Percentiles rank a stretch among this genome's conserved stretches.
Evolutionary conservation across 2,113 vertebrate species (phyloP).

Genomic region (human (Homo sapiens)): DNA sequence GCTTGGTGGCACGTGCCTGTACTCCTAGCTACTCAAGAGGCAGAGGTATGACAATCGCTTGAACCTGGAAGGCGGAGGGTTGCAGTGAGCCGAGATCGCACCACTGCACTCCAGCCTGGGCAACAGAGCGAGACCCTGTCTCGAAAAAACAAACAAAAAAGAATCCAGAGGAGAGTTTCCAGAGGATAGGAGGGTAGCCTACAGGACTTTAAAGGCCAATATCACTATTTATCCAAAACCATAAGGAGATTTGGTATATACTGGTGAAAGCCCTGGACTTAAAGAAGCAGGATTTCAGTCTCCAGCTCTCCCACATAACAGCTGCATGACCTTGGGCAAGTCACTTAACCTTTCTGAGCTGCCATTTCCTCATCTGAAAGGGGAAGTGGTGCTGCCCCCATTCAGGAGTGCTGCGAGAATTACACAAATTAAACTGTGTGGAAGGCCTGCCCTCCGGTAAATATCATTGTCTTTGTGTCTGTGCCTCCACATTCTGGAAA

Average conservation of each 20-base stretch:
- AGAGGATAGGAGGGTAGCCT: background rate
- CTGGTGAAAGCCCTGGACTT: background rate
- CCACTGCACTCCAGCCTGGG: too few relatives aligned
- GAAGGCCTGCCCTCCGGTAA: background rate
- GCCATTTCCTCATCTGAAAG: background rate
- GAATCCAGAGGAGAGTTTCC: background rate
- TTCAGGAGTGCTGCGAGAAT: background rate
- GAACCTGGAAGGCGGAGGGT: too few relatives aligned
- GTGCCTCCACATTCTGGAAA: background rate
- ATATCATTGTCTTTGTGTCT: background rate
- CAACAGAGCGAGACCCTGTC: too few relatives aligned
- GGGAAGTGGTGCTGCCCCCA: background rate
- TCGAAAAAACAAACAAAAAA: too few relatives aligned
- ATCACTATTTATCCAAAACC: background rate
- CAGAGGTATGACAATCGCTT: too few relatives aligned
- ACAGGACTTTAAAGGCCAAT: background rate
- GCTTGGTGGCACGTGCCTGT: too few relatives aligned
- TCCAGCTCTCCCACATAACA: background rate
- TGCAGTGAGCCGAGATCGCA: too few relatives aligned
- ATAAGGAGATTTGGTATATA: background rate
- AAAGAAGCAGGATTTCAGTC: background rate
- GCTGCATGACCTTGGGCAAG: background rate
- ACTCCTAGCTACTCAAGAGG: too few relatives aligned
- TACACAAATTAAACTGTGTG: background rate
- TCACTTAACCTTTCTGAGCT: conserved; percentile 13